Conservation (phyloP, 2,888 invertebrate species). For the Linyphia triangularis region DNA sequence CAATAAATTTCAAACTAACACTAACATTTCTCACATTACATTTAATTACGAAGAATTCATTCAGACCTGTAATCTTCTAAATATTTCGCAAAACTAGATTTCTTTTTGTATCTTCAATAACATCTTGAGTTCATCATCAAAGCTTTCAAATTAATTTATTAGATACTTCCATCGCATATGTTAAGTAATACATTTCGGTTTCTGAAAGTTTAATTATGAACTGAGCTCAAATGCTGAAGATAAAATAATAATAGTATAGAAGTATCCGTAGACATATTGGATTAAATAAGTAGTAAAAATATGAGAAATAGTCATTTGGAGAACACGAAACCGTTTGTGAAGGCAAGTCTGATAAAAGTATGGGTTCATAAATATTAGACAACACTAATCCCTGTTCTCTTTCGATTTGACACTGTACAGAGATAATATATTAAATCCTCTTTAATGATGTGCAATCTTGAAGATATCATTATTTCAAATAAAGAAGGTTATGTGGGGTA, state of each 20-base stretch:
- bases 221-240: not conserved
- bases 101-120: not conserved
- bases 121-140: not conserved
- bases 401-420: not conserved
- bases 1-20: not conserved
- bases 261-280: not conserved
- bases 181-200: not conserved
- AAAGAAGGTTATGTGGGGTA: not conserved
- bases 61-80: not conserved
- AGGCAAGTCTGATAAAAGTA: not conserved
- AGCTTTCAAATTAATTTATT: not conserved
- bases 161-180: not conserved
- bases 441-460: not conserved
- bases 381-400: not conserved
- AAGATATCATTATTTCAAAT: not conserved
- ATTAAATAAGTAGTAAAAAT: conserved; percentile 3
- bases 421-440: not conserved
- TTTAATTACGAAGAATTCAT: not conserved
- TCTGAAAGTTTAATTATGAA: not conserved
- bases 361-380: not conserved
- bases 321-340: not conserved
- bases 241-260: not conserved
- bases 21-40: not conserved
- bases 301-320: not conserved
- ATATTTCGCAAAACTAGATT: not conserved